A percentile compares a stretch with the other conserved stretches of the same genome.
Evolutionary conservation across 2,888 invertebrate species (phyloP).

Genomic region (Nemotelus pantherinus): DNA sequence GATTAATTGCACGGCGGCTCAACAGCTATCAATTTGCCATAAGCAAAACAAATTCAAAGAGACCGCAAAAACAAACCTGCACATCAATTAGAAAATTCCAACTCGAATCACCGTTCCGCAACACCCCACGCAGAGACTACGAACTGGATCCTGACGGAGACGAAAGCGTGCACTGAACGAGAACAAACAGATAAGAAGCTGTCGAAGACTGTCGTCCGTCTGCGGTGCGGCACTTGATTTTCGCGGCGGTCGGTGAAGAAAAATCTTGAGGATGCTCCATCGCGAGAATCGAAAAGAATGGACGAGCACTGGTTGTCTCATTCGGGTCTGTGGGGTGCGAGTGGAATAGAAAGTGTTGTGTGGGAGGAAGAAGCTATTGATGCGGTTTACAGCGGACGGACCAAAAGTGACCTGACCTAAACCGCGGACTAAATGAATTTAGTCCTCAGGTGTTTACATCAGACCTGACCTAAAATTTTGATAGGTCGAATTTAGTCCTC

Average conservation of each 20-base stretch:
- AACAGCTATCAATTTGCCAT: conserved; percentile 3
- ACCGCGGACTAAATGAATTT: no score
- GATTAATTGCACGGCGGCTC: conserved; percentile 37
- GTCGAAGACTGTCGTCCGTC: conserved; percentile 46
- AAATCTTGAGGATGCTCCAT: conserved; percentile 30
- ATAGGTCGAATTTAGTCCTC: no score
- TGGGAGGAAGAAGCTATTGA: conserved; percentile 18
- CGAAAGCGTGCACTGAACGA: conserved; percentile 32
- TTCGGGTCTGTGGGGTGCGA: background rate
- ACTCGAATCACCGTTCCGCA: conserved; percentile 3
- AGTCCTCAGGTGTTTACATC: no score
- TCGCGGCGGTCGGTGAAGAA: conserved; percentile 15
- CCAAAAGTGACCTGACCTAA: no score
- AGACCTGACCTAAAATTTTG: no score
- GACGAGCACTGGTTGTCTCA: conserved; percentile 8
- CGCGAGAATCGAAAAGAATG: conserved; percentile 6
- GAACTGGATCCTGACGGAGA: background rate
- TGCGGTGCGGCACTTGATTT: conserved; percentile 25
- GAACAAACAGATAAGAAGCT: conserved; percentile 44
- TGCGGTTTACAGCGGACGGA: no score
- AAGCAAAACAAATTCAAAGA: background rate
- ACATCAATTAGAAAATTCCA: conserved; percentile 4
- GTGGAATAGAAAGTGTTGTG: background rate
- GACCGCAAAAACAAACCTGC: conserved; percentile 23
- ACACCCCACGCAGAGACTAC: conserved; percentile 13